Conservation (phyloP, 1,140 invertebrate genomes). For the Acromyrmex heyeri region DNA sequence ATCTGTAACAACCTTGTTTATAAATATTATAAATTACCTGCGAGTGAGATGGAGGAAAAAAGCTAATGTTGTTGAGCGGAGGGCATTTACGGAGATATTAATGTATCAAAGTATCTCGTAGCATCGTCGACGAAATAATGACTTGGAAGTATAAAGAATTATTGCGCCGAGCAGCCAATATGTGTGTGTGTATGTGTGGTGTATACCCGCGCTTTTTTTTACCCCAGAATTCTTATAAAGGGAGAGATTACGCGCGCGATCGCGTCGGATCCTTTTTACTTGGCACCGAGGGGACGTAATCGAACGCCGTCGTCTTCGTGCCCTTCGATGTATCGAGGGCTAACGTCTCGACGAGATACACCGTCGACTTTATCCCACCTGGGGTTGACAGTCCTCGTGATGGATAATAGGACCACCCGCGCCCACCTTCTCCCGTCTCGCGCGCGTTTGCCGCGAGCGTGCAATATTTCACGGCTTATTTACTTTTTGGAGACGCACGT, state of each 20-base stretch:
- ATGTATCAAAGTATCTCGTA: neutral
- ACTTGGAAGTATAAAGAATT: neutral
- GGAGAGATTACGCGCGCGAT: constrained; percentile 13
- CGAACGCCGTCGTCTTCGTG: neutral
- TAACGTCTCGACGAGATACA: constrained; percentile 49
- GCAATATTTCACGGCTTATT: constrained; percentile 76
- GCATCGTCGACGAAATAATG: neutral
- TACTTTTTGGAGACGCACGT: constrained; percentile 61
- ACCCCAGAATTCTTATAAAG: constrained; percentile 5
- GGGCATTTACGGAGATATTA: neutral
- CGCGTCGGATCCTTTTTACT: constrained; percentile 32
- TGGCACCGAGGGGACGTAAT: constrained; percentile 19
- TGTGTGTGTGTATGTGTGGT: neutral
- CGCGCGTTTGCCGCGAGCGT: neutral
- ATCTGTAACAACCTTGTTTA: too few relatives aligned
- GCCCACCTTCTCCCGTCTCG: neutral
- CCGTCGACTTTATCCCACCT: constrained; percentile 66
- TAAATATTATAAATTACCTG: neutral
- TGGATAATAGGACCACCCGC: constrained; percentile 64
- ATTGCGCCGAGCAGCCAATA: neutral
- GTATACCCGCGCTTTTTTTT: neutral
- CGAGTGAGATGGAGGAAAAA: neutral
- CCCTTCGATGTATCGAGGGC: constrained; percentile 41
- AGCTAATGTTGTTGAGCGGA: neutral
- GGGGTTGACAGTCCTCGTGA: constrained; percentile 71